Conservation (phyloP, 1,140 invertebrate genomes). For the Calliopsis andreniformis region DNA sequence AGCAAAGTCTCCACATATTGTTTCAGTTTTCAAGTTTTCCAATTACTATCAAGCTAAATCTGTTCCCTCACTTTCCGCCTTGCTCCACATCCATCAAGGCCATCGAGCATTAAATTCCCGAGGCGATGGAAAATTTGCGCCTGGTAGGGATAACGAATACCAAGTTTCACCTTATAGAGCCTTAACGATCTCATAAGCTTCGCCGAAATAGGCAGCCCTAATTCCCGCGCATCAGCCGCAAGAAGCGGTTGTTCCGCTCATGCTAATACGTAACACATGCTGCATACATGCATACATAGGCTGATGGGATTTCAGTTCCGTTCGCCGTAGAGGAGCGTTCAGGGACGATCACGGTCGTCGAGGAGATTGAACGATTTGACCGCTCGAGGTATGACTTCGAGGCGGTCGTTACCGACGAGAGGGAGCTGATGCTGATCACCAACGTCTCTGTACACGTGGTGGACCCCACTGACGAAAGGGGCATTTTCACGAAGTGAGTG, state of each 20-base stretch:
- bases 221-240: conserved; percentile 25
- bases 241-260: conserved; percentile 16
- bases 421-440: conserved; percentile 86
- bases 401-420: conserved; percentile 87
- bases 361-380: conserved; percentile 87
- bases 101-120: no score
- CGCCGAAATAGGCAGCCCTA: conserved; percentile 1
- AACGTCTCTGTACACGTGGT: conserved; percentile 93
- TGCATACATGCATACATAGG: conserved; percentile 43
- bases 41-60: background rate
- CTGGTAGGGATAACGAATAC: background rate
- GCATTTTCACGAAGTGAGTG: conserved; percentile 86
- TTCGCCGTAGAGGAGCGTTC: conserved; percentile 94
- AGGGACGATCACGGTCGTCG: conserved; percentile 92
- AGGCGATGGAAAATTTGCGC: background rate
- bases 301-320: conserved; percentile 85
- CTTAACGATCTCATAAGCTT: conserved; percentile 23
- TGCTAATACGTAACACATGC: conserved; percentile 54
- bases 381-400: conserved; percentile 89
- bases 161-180: no score
- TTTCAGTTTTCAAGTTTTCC: no score
- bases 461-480: conserved; percentile 86
- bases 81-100: no score
- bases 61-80: no score
- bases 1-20: no score